A percentile compares a stretch with the other conserved stretches of the same genome.
These are phyloP conservation scores for Spodoptera frugiperda DNA, from an alignment of 1,140 invertebrate genomes.

Conservation along the genomic window DNA sequence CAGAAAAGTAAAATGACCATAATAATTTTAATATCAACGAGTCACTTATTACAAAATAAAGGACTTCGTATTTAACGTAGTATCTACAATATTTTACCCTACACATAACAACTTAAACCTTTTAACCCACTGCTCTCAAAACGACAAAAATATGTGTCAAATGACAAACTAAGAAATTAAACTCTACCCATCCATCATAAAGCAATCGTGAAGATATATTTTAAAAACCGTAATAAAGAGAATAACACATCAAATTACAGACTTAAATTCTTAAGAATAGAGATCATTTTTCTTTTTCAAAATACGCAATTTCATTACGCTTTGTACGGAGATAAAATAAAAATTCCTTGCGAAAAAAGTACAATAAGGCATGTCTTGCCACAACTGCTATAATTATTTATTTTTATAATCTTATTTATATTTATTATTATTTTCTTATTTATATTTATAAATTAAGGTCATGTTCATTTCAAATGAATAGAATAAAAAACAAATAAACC, in stretches of 20 bases:
- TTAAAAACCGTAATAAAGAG: background rate
- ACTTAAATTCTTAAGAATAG: background rate
- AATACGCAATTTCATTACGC: constrained; percentile 5
- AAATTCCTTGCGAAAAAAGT: background rate
- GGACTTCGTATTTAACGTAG: too few species aligned
- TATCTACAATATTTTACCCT: background rate
- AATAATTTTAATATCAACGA: too few species aligned
- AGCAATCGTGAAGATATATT: background rate
- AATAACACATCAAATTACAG: background rate
- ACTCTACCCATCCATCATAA: too few species aligned
- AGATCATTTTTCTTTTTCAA: constrained; percentile 11
- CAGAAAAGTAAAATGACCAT: too few species aligned
- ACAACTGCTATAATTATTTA: too few species aligned
- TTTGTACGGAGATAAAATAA: background rate
- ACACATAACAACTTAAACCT: background rate
- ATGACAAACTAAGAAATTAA: too few species aligned
- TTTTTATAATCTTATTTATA: too few species aligned
- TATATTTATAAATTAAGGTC: too few species aligned
- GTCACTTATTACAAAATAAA: too few species aligned
- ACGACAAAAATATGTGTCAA: background rate
- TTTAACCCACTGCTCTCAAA: background rate
- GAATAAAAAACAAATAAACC: too few species aligned
- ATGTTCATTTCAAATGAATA: too few species aligned
- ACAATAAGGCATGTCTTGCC: background rate
- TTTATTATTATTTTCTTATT: too few species aligned